Conservation (phyloP, 2,797 vertebrate genomes). For the Borostomias antarcticus region DNA sequence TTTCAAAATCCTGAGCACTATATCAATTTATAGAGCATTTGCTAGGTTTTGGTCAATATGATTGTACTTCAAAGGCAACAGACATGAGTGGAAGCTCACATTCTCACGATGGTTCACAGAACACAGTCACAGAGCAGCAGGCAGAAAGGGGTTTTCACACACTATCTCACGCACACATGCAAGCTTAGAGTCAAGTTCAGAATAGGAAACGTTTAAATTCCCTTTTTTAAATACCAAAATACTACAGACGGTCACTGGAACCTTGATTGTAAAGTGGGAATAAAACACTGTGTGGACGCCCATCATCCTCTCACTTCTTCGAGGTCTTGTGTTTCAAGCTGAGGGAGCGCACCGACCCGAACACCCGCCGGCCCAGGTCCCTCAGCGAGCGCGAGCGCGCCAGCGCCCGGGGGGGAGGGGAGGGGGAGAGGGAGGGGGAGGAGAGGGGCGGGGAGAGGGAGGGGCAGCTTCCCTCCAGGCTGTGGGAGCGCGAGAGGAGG, state of each 20-base stretch:
- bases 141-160: constrained; percentile 55
- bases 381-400: constrained; percentile 81
- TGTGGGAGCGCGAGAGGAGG: constrained; percentile 78
- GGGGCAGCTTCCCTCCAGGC: constrained; percentile 76
- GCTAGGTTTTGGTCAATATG: constrained; percentile 76
- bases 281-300: constrained; percentile 29
- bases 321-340: constrained; percentile 77
- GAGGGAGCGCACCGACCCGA: constrained; percentile 81
- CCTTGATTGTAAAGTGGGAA: constrained; percentile 38
- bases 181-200: constrained; percentile 19
- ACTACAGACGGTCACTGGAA: constrained; percentile 28
- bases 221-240: constrained; percentile 47
- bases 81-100: constrained; percentile 57
- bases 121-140: constrained; percentile 73
- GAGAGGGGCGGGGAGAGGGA: constrained; percentile 74
- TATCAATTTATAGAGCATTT: constrained; percentile 75
- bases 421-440: constrained; percentile 79
- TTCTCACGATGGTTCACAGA: constrained; percentile 64
- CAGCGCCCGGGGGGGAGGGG: constrained; percentile 65
- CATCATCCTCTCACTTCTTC: constrained; percentile 71
- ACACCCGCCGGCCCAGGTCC: constrained; percentile 80
- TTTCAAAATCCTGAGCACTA: constrained; percentile 80
- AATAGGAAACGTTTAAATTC: constrained; percentile 34
- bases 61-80: constrained; percentile 73
- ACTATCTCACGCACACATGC: constrained; percentile 48